Conservation (phyloP, 2,888 invertebrate species). For the Drosophila rubida region DNA sequence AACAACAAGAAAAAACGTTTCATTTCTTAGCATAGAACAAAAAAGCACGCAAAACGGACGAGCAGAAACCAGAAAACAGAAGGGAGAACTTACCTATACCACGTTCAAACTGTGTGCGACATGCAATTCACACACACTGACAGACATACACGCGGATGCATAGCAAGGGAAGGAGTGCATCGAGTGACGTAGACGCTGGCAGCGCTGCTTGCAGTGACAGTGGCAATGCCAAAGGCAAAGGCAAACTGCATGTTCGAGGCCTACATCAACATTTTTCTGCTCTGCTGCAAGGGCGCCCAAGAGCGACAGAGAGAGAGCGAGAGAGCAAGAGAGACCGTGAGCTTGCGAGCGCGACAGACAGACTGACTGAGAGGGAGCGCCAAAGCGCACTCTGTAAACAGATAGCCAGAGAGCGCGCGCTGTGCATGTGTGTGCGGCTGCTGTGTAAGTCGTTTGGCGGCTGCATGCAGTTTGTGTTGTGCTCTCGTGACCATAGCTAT, state of each 20-base stretch:
- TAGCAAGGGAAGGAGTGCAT: constrained; percentile 16
- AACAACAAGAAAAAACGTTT: constrained; percentile 56
- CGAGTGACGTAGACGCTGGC: constrained; percentile 18
- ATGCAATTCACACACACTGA: constrained; percentile 58
- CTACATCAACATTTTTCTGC: constrained; percentile 77
- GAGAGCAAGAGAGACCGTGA: constrained; percentile 14
- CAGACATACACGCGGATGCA: constrained; percentile 29
- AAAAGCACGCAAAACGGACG: constrained; percentile 58
- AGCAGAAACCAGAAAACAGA: constrained; percentile 44
- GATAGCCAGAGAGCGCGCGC: constrained; percentile 23
- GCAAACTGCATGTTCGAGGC: constrained; percentile 81
- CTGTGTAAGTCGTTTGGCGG: constrained; percentile 21
- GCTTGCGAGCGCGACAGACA: constrained; percentile 1
- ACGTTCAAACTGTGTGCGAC: constrained; percentile 71
- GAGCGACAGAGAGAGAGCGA: constrained; percentile 14
- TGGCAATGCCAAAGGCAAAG: constrained; percentile 81
- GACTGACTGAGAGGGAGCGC: constrained; percentile 21
- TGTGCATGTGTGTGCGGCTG: constrained; percentile 22
- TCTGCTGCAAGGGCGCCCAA: constrained; percentile 62
- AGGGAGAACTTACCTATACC: constrained; percentile 80
- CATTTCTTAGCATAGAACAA: constrained; percentile 70
- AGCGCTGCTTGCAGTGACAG: constrained; percentile 76
- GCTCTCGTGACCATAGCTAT: constrained; percentile 68
- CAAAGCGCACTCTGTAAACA: constrained; percentile 16
- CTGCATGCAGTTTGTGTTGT: constrained; percentile 55